These are phyloP conservation scores for Ypsolopha sequella DNA, from an alignment of 2,888 invertebrate species.

Conservation along the genomic window DNA sequence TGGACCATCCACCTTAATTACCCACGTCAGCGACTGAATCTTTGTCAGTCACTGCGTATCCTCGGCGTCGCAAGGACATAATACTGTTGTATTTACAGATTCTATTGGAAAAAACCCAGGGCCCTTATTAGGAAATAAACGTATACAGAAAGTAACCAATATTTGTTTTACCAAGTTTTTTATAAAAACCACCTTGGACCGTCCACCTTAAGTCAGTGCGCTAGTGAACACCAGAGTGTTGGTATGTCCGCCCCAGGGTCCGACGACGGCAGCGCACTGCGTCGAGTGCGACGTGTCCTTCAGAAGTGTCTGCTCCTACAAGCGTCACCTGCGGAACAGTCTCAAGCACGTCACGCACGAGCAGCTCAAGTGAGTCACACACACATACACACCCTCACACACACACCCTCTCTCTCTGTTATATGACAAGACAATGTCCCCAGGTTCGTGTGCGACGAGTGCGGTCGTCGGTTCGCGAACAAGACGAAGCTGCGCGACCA, in stretches of 20 bases:
- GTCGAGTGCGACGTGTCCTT: constrained; percentile 39
- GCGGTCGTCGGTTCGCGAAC: constrained; percentile 43
- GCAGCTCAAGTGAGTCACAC: constrained; percentile 36
- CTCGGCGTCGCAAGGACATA: too few species aligned
- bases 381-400: not conserved
- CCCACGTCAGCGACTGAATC: too few species aligned
- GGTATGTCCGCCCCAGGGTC: not conserved
- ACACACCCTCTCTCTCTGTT: not conserved
- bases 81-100: too few species aligned
- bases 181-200: too few species aligned
- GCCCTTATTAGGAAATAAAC: too few species aligned
- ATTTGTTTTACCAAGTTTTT: too few species aligned
- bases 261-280: constrained; percentile 29
- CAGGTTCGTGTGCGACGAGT: constrained; percentile 37
- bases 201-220: too few species aligned
- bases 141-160: too few species aligned
- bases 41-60: too few species aligned
- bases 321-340: constrained; percentile 49
- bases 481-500: constrained; percentile 57
- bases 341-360: constrained; percentile 50
- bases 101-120: too few species aligned
- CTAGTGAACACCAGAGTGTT: not conserved
- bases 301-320: constrained; percentile 40
- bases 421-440: not conserved
- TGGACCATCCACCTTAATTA: too few species aligned